These are phyloP conservation scores for Itoplectis maculator DNA, from an alignment of 2,888 invertebrate species.

Conservation along the genomic window DNA sequence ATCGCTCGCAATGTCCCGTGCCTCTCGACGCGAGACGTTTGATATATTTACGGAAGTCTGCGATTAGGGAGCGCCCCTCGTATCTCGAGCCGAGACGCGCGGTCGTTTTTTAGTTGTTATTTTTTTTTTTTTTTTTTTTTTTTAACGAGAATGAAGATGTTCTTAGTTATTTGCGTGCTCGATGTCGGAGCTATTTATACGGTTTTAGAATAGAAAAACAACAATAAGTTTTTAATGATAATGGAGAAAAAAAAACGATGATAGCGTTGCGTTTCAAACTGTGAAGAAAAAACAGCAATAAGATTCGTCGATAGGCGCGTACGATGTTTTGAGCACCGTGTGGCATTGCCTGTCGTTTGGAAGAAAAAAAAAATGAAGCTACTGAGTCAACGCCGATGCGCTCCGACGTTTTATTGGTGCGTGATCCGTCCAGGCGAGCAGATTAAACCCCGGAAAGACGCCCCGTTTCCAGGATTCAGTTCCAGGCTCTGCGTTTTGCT, in stretches of 20 bases:
- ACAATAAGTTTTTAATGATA: conserved; percentile 65
- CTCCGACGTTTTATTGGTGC: background rate
- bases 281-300: conserved; percentile 75
- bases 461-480: background rate
- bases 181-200: conserved; percentile 74
- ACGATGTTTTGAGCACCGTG: conserved; percentile 73
- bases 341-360: conserved; percentile 75
- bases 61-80: background rate
- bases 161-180: conserved; percentile 66
- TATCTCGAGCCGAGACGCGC: conserved; percentile 28
- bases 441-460: background rate
- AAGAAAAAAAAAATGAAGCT: background rate
- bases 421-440: background rate
- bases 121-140: conserved; percentile 45
- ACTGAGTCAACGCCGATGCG: conserved; percentile 10
- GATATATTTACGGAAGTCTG: conserved; percentile 15
- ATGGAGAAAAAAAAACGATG: conserved; percentile 11
- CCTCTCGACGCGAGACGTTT: conserved; percentile 43
- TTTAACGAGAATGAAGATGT: conserved; percentile 37
- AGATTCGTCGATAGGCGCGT: conserved; percentile 72
- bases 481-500: background rate
- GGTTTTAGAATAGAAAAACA: conserved; percentile 68
- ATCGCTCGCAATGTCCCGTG: conserved; percentile 49
- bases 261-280: conserved; percentile 65
- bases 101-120: conserved; percentile 12